Base-by-base conservation (phyloP, 2,797 vertebrate species). In the Ceyx erithaca region DNA sequence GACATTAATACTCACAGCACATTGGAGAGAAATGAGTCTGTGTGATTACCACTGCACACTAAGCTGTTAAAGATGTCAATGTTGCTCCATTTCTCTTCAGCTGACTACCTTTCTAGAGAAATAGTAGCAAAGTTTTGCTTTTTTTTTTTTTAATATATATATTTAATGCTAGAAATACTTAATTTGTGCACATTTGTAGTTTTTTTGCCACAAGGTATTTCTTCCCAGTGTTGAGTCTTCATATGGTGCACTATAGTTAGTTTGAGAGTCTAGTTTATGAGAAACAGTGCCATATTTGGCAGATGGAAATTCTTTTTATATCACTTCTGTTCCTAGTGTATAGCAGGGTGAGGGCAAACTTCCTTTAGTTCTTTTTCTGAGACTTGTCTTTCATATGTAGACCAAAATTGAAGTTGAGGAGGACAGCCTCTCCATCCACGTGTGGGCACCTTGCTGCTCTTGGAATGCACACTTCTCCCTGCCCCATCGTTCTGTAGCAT, bases 141-240 rank as follows among this genome's bases (percentile, higher is more conserved):
- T 66, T 75, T 49, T 62, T 49, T 52, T 46, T 46, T 20, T 31
- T 40, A 81, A 49, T 49, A 49, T 49, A 26, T 49, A 16, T 48
- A 48, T 49, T 49, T 49, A 49, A 49, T 90, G 58, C 54, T 94
- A 82, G 33, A 83, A 90, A 63, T 58, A 54, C 0, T 2, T 84
- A 73, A 70, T 73, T 87, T 61, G 41, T 96, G 90, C 80, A 92
- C 82, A 92, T 75, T 63, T 88, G 52, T 92, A 89, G 79, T 88
- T 95, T 92, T 92, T 92, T 92, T 91, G 91, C 85, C 92, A 80
- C 0, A 0, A 80, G 28, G 26, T 66, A 22, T 70, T 86, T 94
- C 37, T 85, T 78, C 73, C 63, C 51, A 66, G 68, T 72, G 93
- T 93, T 93, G 84, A 94, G 88, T 94, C 91, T 96, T 94, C 94